Conservation (phyloP, 1,140 invertebrate genomes). For the Oreohelix idahoensis region DNA sequence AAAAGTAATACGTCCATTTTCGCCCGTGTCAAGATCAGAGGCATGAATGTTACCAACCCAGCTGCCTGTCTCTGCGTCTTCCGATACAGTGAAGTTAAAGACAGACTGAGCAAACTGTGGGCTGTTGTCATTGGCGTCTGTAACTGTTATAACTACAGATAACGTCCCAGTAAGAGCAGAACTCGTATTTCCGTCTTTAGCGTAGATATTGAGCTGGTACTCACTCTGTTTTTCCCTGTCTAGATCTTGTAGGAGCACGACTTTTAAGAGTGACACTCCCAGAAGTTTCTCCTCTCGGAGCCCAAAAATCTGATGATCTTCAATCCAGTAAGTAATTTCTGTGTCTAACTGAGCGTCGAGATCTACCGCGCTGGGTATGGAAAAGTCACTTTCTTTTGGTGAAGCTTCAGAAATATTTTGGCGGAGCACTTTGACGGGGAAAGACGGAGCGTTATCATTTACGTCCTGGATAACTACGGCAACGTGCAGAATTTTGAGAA, state of each 20-base stretch:
- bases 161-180: constrained; percentile 77
- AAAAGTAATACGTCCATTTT: constrained; percentile 63
- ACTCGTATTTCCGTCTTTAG: constrained; percentile 88
- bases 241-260: constrained; percentile 71
- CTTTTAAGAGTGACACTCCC: constrained; percentile 55
- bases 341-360: constrained; percentile 76
- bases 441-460: constrained; percentile 93
- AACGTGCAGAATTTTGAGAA: constrained; percentile 56
- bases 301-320: constrained; percentile 76
- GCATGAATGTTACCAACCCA: constrained; percentile 57
- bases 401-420: constrained; percentile 72
- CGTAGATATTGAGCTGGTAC: constrained; percentile 89
- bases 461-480: constrained; percentile 78
- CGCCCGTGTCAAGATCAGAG: constrained; percentile 59
- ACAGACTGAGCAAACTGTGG: constrained; percentile 79
- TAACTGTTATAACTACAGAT: constrained; percentile 58
- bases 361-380: constrained; percentile 73
- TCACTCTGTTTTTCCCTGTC: constrained; percentile 91
- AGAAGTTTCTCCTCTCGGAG: constrained; percentile 54
- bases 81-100: constrained; percentile 81
- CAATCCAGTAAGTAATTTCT: constrained; percentile 79
- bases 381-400: constrained; percentile 78
- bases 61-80: constrained; percentile 70
- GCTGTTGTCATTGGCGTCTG: constrained; percentile 94
- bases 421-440: constrained; percentile 71